Base-by-base conservation (phyloP, 2,113 vertebrate species). In the Clarias macrocephalus region DNA sequence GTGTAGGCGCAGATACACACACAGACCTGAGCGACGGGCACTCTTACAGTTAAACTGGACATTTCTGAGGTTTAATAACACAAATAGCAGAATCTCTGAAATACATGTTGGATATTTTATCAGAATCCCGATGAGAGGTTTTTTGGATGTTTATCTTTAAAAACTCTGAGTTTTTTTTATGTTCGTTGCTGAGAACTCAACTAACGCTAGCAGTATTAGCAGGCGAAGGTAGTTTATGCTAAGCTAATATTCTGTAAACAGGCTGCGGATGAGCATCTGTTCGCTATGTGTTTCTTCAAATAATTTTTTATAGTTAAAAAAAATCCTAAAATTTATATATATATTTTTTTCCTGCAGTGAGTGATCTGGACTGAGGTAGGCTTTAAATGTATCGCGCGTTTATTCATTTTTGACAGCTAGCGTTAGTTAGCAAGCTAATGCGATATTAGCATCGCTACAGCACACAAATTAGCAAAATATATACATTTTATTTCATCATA, bases 221-320 rank as follows among this genome's bases (percentile, higher is more conserved):
- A 19, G 28, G 56, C 56, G 60, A 80, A 80, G 77, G 56, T 80
- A 80, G 19, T 62, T 33, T 23, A 80, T 59, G 76, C n/a, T 80
- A 80, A 33, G 18, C 18, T 60, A 37, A 30, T 60, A 48, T 3
- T 25, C 19, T 21, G 12, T 25, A 75, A 25, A n/a, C 54, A 30
- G n/a, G 16, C 56, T 33, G 4, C 23, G 79, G 37, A 60, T 11
- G 79, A 80, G 57, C 54, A 60, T 30, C 76, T 21, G 30, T 23
- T 23, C 30, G 30, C 30, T 4, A 6, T 60, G 18, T 13, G 12
- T 19, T 33, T 60, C 5, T 33, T 7, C 3, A 10, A 80, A 28
- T 57, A 33, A 19, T 30, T 5, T 19, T 57, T 59, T 52, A 52
- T 57, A 59, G 19, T 1, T 30, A 16, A 15, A n/a, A 21, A 25